Evolutionary conservation across 2,113 vertebrate species (phyloP), one percentile per base, ranked within the genome.

Genomic region (Halcyon senegalensis): DNA sequence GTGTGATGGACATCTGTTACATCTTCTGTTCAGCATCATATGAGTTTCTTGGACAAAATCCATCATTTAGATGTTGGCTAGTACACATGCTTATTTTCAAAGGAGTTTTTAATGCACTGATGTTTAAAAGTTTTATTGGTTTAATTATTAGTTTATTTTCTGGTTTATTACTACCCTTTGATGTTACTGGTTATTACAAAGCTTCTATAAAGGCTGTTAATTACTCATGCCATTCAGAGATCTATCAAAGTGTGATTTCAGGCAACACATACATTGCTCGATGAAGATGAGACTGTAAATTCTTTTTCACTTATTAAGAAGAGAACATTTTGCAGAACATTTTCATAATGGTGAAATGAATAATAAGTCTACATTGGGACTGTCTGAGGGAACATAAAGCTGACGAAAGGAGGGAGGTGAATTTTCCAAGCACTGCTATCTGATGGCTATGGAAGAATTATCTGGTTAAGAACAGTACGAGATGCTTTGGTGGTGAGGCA

Each of bases 71-170:
- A 91, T 87, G 44, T n/a, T 84, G 77, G 66, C 70, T 92, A 67
- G 53, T 17, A 25, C 55, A 91, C 66, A 72, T 50, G 80, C 53
- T 96, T 96, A 91, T 93, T 97, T 96, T 92, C 92, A 94, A 94
- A 96, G 76, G 50, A 92, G 60, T 23, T 92, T 87, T 84, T 91
- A 94, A 94, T 87, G 66, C 66, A 87, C 67, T 93, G 90, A 92
- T 66, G 77, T 66, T 95, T 82, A 89, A 91, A 94, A 89, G 95
- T 95, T 87, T 91, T 96, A 95, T 93, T 96, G 41, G 73, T 89
- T 96, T 95, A 96, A 96, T 97, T 96, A 96, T 87, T 97, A 75
- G 37, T 94, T 95, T 96, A 75, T 95, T 94, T 96, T 92, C 94
- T 89, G 51, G 25, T 87, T 92, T 95, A 94, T 96, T 91, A 48